Evolutionary conservation across 2,797 vertebrate genomes (phyloP).

Genomic region (Odontamblyopus rebecca): DNA sequence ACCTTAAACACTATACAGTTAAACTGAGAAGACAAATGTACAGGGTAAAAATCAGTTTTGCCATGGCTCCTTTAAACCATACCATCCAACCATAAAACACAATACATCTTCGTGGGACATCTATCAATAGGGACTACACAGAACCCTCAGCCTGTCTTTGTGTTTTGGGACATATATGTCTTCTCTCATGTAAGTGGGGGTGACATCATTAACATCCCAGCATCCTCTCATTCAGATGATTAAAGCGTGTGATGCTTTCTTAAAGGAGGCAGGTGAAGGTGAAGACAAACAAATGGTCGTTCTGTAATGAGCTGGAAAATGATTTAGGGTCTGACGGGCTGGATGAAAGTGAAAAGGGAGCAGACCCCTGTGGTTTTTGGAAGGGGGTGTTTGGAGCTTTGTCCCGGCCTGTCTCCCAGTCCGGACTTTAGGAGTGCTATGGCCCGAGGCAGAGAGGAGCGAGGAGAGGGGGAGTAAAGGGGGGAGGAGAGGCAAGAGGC

Average conservation of each 20-base stretch:
- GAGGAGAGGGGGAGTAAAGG: constrained; percentile 21
- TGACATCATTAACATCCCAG: constrained; percentile 48
- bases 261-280: constrained; percentile 30
- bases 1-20: too few species aligned
- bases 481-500: constrained; percentile 22
- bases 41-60: not conserved
- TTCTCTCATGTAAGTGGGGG: constrained; percentile 30
- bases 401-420: constrained; percentile 46
- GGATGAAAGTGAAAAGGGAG: constrained; percentile 58
- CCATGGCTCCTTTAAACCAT: not conserved
- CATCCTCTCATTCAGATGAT: constrained; percentile 59
- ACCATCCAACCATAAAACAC: not conserved
- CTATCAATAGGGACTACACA: constrained; percentile 39
- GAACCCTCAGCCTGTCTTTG: constrained; percentile 16
- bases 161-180: constrained; percentile 31
- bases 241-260: constrained; percentile 46
- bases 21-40: not conserved
- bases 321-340: constrained; percentile 62
- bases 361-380: constrained; percentile 62
- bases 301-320: constrained; percentile 68
- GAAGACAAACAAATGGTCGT: constrained; percentile 62
- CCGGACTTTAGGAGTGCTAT: constrained; percentile 47
- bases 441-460: constrained; percentile 21
- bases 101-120: constrained; percentile 3
- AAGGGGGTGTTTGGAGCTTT: constrained; percentile 56